Percentiles rank a stretch among this genome's conserved stretches.
Conservation (phyloP, 1,140 invertebrate species). For the Hycleus phaleratus region DNA sequence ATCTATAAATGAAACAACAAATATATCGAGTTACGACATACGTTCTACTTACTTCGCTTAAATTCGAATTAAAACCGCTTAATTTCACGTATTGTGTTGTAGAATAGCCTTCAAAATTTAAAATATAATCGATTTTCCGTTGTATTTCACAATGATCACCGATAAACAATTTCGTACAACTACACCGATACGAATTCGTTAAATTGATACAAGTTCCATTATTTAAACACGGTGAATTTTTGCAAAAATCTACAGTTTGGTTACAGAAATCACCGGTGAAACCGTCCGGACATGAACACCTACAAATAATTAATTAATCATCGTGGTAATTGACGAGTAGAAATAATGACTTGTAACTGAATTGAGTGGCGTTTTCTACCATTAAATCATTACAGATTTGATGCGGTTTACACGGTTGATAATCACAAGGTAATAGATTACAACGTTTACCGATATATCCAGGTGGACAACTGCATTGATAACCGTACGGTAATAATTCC, state of each 20-base stretch:
- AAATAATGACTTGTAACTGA: slow-evolving; percentile 38
- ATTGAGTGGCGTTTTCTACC: slow-evolving; percentile 34
- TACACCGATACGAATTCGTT: slow-evolving; percentile 36
- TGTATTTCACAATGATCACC: slow-evolving; percentile 43
- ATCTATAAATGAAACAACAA: slow-evolving; percentile 39
- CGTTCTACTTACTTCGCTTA: slow-evolving; percentile 37
- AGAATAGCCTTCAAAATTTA: slow-evolving; percentile 48
- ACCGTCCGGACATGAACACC: slow-evolving; percentile 48
- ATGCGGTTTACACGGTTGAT: slow-evolving; percentile 44
- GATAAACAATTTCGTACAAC: slow-evolving; percentile 38
- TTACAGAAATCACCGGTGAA: slow-evolving; percentile 43
- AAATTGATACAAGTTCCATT: slow-evolving; percentile 46
- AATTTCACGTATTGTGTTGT: slow-evolving; percentile 48
- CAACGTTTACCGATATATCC: slow-evolving; percentile 52
- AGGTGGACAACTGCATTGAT: slow-evolving; percentile 50
- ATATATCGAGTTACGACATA: neutral
- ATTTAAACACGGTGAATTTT: slow-evolving; percentile 44
- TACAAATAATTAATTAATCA: slow-evolving; percentile 25
- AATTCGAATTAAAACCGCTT: slow-evolving; percentile 39
- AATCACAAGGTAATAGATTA: slow-evolving; percentile 49
- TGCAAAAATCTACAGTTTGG: slow-evolving; percentile 49
- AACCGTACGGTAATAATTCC: slow-evolving; percentile 41
- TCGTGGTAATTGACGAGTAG: neutral
- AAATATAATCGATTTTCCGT: slow-evolving; percentile 44
- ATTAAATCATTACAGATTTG: slow-evolving; percentile 47